phyloP scores from a whole-genome alignment of 1,140 invertebrate species.

The Macrosteles quadrilineatus region DNA sequence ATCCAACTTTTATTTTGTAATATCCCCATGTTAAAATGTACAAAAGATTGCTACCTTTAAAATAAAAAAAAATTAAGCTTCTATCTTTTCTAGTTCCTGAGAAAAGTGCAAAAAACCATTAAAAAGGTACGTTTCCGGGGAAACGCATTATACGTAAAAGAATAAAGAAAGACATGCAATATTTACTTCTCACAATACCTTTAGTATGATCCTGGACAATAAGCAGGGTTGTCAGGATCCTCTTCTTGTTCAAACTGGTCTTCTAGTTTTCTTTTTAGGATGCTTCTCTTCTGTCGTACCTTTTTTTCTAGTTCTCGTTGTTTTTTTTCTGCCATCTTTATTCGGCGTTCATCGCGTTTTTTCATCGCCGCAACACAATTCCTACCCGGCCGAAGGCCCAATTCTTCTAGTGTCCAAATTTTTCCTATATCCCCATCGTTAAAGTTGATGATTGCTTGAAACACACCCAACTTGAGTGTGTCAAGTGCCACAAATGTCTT shows the following conservation, averaged over 20 bases:
- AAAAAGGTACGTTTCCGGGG: background rate
- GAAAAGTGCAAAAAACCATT: background rate
- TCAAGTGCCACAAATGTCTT: background rate
- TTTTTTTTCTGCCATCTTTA: background rate
- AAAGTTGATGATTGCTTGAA: background rate
- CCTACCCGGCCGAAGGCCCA: background rate
- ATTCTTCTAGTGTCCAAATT: background rate
- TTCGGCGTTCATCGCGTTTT: conserved; percentile 2
- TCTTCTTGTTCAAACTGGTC: background rate
- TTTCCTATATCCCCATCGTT: conserved; percentile 12
- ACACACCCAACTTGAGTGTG: background rate
- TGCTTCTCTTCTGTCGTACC: background rate
- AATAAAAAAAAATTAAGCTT: background rate
- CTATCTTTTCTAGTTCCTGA: background rate
- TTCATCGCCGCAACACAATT: background rate
- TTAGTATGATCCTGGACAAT: background rate
- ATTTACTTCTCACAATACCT: background rate
- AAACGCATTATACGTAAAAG: background rate
- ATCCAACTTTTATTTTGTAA: background rate
- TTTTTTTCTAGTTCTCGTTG: background rate
- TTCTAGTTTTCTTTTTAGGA: background rate
- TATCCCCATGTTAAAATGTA: background rate
- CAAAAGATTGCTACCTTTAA: background rate
- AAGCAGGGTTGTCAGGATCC: background rate
- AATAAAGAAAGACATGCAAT: background rate